Evolutionary conservation across 2,113 vertebrate species (phyloP), one percentile per base, ranked within the genome.

Genomic region (Brienomyrus longianalis): DNA sequence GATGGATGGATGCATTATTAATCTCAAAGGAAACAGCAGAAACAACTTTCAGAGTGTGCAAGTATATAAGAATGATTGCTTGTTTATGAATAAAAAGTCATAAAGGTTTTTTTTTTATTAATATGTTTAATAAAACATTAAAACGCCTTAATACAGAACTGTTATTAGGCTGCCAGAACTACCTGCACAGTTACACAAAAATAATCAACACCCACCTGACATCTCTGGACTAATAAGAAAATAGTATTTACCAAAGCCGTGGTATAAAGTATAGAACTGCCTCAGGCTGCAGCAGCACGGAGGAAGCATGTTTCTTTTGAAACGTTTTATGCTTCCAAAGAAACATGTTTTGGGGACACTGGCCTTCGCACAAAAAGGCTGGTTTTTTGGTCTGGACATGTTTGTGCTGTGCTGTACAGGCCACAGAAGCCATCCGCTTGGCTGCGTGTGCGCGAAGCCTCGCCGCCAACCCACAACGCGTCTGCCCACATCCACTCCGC

Each of bases 371-470:
- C 87, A 62, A 45, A 91, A 43, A 56, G 90, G 90, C 91, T 90
- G 90, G 88, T 92, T 93, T 93, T 84, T 93, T 93, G 93, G 94
- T 93, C 91, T 89, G 54, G 93, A 94, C 93, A 93, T 39, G 74
- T 80, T 43, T 90, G 88, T 92, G 92, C 94, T 92, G 92, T 92
- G 92, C 91, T 90, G 89, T 70, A 45, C 89, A 83, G 89, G 93
- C 93, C 93, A 88, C 94, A 94, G 92, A 93, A 93, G 94, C 92
- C 93, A 91, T 95, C 92, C 93, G 83, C 45, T 92, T 94, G 92
- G 93, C 92, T 83, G 92, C 89, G 90, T 91, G 84, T 90, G 92
- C 88, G 91, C 90, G 92, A 90, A 91, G 92, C 89, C 90, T 7
- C 89, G 87, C 92, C 93, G 94, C 94, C 94, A 93, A 93, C 91